Evolutionary conservation across 2,113 vertebrate species (phyloP), one percentile per base, ranked within the genome.

Genomic region (Malurus elegans): DNA sequence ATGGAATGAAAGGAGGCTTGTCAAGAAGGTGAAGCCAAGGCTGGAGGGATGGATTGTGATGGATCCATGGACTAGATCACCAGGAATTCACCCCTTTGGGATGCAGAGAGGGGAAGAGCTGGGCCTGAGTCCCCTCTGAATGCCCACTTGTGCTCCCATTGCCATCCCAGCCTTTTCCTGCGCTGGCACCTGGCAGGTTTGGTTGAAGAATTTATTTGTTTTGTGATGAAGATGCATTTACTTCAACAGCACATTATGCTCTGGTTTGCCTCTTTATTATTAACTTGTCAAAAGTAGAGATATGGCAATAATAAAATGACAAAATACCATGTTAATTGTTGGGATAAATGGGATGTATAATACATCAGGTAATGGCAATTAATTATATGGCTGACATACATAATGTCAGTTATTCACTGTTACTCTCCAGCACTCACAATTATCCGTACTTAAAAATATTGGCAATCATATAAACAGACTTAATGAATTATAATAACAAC

Each of bases 301-400:
- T 40, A 66, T 2, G 19, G 86, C 86, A 92, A 91, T 76, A 91
- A 73, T 56, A 73, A 96, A 93, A 93, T 86, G 60, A 90, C 71
- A 96, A 95, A 95, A 94, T 73, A 95, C 47, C 78, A 66, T 18
- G 57, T 75, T 88, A 78, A n/a, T 79, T 95, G 81, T 85, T 97
- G 81, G 91, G 90, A 86, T 87, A 88, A 95, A 93, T 86, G 54
- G 32, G 38, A 86, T 40, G 42, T 82, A 82, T 75, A 79, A 93
- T 47, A 62, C 47, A 76, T 70, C 85, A 91, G 90, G 79, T 82
- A 93, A 94, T 82, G 66, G 32, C 44, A 95, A 93, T 91, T 94
- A 95, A 95, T 95, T 96, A 88, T 67, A 72, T 51, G 60, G 24
- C 61, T 91, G 91, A 76, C 50, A 78, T 36, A 86, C 44, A 86